Conservation (phyloP, 2,888 invertebrate genomes). For the Rhagium mordax region DNA sequence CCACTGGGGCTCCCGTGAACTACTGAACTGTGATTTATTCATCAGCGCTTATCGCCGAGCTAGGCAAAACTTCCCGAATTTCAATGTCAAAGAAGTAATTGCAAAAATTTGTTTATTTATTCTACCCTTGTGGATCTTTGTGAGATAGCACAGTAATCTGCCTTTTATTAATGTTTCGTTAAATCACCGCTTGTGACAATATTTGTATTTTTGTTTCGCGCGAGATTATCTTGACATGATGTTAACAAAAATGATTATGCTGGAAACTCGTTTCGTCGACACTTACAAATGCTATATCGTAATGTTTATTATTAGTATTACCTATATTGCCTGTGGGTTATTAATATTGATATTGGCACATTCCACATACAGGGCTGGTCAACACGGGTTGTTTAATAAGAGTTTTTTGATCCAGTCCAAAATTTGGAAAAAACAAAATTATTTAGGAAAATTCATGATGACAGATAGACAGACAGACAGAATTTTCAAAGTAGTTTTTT, state of each 20-base stretch:
- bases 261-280: neutral
- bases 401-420: too few relatives aligned
- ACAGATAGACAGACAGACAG: too few relatives aligned
- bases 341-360: neutral
- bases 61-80: neutral
- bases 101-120: neutral
- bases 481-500: too few relatives aligned
- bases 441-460: too few relatives aligned
- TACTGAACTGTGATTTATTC: constrained; percentile 38
- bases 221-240: neutral
- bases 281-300: neutral
- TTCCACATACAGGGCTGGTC: neutral
- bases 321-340: neutral
- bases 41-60: constrained; percentile 30
- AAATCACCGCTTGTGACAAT: too few relatives aligned
- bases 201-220: neutral
- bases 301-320: neutral
- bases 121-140: neutral
- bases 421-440: too few relatives aligned
- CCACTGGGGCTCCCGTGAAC: constrained; percentile 28
- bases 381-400: too few relatives aligned
- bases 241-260: neutral
- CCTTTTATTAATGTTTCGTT: neutral
- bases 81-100: neutral
- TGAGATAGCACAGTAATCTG: neutral